Evolutionary conservation across 2,113 vertebrate species (phyloP).

Genomic region (Oenanthe oenanthe): DNA sequence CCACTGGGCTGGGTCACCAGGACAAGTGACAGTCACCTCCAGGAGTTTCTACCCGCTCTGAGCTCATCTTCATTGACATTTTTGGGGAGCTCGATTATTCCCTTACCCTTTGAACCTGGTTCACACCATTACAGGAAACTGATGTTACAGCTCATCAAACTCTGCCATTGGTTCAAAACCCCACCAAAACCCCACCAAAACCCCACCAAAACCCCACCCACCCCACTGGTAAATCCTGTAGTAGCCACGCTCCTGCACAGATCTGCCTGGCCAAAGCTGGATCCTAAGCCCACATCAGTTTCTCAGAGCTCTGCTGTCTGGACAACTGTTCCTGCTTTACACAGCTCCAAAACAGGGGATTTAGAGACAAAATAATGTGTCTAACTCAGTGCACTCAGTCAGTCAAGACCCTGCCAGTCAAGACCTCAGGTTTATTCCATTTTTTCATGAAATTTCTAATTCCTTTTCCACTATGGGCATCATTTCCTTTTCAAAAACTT

Average conservation of each 20-base stretch:
- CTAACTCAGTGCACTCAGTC: accelerated
- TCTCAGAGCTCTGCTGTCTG: background rate
- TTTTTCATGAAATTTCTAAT: background rate
- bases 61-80: accelerated
- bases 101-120: background rate
- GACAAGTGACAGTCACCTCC: background rate
- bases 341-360: accelerated
- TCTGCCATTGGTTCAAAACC: background rate
- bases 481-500: background rate
- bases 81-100: background rate
- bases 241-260: accelerated
- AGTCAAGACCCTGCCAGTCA: background rate
- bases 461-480: background rate
- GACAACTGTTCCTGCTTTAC: background rate
- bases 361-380: background rate
- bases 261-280: background rate
- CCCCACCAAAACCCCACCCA: accelerated
- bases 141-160: background rate
- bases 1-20: background rate
- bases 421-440: background rate
- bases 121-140: background rate
- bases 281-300: background rate
- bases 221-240: accelerated
- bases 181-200: background rate
- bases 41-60: background rate